These are phyloP conservation scores for Notodonta dromedarius DNA, from an alignment of 2,888 invertebrate species.

Conservation along the genomic window DNA sequence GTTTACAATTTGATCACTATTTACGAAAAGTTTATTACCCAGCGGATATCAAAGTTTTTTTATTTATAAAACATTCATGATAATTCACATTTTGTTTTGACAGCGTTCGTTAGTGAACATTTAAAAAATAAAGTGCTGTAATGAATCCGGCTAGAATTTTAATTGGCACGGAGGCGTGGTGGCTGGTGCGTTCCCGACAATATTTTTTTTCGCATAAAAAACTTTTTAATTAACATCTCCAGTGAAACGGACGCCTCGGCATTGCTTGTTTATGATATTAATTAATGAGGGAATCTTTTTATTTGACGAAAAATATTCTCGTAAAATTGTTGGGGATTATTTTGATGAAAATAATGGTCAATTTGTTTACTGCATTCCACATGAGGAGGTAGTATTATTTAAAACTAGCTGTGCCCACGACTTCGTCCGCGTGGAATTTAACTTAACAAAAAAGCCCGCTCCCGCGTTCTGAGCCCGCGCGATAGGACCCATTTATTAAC, in stretches of 20 bases:
- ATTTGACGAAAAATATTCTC: background rate
- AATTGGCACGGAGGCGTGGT: constrained; percentile 66
- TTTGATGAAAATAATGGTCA: background rate
- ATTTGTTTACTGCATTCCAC: background rate
- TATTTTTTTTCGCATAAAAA: constrained; percentile 55
- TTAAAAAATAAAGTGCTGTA: constrained; percentile 71
- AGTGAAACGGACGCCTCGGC: constrained; percentile 57
- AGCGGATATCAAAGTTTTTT: constrained; percentile 23
- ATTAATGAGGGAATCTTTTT: constrained; percentile 41
- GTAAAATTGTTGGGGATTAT: background rate
- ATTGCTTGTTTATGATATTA: constrained; percentile 61
- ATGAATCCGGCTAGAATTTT: constrained; percentile 76
- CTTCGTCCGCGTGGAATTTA: too few species aligned
- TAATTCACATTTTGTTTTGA: constrained; percentile 47
- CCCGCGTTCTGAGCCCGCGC: too few species aligned
- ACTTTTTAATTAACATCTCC: constrained; percentile 78
- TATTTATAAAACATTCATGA: constrained; percentile 36
- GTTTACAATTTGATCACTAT: constrained; percentile 11
- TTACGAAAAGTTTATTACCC: constrained; percentile 12
- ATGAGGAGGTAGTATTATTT: too few species aligned
- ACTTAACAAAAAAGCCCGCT: too few species aligned
- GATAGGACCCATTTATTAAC: too few species aligned
- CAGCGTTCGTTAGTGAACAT: constrained; percentile 57
- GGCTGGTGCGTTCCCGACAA: constrained; percentile 41
- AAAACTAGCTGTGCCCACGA: too few species aligned